Percentiles rank a stretch among this genome's conserved stretches.
Conservation (phyloP, 2,888 invertebrate genomes). For the Rhagium mordax region DNA sequence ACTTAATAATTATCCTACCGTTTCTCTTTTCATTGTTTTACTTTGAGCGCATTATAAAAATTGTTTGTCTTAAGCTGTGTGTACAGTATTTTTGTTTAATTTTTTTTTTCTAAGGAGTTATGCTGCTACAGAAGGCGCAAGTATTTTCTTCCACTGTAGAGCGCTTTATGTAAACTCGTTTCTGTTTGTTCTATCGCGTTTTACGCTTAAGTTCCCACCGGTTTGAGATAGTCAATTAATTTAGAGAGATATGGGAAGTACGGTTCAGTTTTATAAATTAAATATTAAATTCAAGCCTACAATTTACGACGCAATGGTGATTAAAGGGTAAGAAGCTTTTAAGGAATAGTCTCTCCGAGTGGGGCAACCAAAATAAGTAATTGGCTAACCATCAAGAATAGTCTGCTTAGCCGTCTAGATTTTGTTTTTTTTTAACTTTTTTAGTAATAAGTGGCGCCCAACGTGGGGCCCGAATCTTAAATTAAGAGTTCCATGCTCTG, state of each 20-base stretch:
- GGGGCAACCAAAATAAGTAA: no score
- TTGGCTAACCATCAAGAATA: no score
- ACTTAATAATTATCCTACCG: slow-evolving; percentile 16
- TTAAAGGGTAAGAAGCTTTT: no score
- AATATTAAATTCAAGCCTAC: neutral
- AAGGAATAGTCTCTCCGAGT: no score
- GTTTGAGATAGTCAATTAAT: slow-evolving; percentile 1
- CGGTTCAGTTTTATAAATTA: neutral
- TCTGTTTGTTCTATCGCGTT: slow-evolving; percentile 1
- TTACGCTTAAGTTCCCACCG: neutral
- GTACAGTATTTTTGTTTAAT: neutral
- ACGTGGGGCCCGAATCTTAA: no score
- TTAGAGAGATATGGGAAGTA: neutral
- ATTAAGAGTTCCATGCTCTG: no score
- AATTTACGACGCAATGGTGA: no score
- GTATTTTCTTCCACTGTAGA: neutral
- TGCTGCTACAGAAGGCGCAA: neutral
- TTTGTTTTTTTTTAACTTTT: no score
- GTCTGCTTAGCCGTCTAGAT: no score
- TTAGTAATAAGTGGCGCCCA: no score
- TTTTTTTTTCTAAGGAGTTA: slow-evolving; percentile 7
- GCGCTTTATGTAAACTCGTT: neutral
- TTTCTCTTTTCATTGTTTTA: neutral
- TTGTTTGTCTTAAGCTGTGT: slow-evolving; percentile 8
- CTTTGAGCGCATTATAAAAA: slow-evolving; percentile 14